phyloP scores from a whole-genome alignment of 2,888 invertebrate genomes.

The Erebia palarica region DNA sequence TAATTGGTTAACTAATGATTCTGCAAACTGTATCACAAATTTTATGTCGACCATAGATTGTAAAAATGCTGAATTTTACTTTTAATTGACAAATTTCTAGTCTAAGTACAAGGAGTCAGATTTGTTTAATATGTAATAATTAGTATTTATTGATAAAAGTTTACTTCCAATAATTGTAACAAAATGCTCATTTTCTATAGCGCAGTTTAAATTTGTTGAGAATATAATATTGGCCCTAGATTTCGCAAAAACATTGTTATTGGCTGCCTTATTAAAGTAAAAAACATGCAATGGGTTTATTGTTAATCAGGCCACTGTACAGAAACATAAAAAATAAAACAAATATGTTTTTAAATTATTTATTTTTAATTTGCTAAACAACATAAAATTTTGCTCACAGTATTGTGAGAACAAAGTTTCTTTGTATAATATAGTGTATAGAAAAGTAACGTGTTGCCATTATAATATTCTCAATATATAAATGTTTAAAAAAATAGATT shows the following conservation, averaged over 20 bases:
- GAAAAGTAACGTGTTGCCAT: background rate
- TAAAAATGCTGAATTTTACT: conserved; percentile 6
- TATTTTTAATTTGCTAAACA: too few species aligned
- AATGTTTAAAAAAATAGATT: background rate
- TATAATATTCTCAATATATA: conserved; percentile 5
- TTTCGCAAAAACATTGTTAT: background rate
- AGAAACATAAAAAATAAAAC: too few species aligned
- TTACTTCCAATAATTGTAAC: conserved; percentile 3
- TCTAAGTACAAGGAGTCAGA: conserved; percentile 13
- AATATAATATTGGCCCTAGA: background rate
- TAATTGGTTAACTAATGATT: background rate
- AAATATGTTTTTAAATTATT: too few species aligned
- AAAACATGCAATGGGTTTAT: background rate
- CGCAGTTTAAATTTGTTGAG: conserved; percentile 1
- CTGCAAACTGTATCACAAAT: background rate
- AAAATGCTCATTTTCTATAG: background rate
- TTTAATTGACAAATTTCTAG: conserved; percentile 1
- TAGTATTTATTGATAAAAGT: conserved; percentile 6
- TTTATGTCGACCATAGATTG: background rate
- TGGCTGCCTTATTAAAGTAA: background rate
- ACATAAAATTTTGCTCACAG: too few species aligned
- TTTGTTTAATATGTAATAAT: background rate
- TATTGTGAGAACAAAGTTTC: too few species aligned
- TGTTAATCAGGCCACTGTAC: too few species aligned
- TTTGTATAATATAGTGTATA: background rate